phyloP scores from a whole-genome alignment of 2,888 invertebrate genomes.

The Lepeophtheirus nordmannii region DNA sequence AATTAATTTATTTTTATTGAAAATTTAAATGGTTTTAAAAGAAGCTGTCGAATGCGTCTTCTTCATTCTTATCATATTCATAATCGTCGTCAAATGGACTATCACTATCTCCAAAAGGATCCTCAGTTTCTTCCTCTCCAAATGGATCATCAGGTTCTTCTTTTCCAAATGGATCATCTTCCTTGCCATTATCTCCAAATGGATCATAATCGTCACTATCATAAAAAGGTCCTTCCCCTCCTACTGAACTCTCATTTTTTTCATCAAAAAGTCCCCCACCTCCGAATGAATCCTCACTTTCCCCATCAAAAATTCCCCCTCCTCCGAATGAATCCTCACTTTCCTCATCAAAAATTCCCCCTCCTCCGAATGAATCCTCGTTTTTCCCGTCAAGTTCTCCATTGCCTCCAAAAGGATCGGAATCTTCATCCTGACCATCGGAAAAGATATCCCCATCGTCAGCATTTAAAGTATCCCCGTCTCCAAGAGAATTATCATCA shows the following conservation, averaged over 20 bases:
- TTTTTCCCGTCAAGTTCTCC: neutral
- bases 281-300: neutral
- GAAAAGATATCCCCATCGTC: neutral
- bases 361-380: neutral
- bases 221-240: neutral
- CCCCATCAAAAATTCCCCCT: neutral
- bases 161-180: neutral
- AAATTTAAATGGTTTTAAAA: neutral
- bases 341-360: neutral
- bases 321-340: neutral
- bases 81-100: neutral
- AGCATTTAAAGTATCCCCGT: neutral
- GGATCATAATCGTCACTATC: neutral
- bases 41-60: neutral
- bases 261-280: neutral
- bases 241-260: neutral
- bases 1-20: neutral
- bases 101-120: neutral
- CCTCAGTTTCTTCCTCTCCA: neutral
- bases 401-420: neutral
- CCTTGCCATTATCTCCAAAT: neutral
- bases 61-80: conserved; percentile 5
- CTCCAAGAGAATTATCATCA: neutral
- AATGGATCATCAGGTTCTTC: neutral
- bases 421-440: neutral